phyloP scores from a whole-genome alignment of 1,140 invertebrate genomes.

The Pseudomyrmex gracilis region DNA sequence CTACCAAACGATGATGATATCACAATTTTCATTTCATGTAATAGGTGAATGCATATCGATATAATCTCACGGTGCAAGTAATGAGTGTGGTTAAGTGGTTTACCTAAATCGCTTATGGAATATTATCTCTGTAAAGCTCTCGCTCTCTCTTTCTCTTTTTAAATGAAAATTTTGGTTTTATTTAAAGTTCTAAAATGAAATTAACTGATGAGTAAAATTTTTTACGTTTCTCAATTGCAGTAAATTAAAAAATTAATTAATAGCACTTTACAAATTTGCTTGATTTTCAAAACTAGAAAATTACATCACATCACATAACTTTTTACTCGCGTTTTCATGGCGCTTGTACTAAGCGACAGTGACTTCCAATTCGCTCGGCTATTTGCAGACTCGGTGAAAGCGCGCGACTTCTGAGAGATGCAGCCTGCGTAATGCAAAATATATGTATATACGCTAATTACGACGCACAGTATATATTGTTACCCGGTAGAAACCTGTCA shows the following conservation, averaged over 20 bases:
- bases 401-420: neutral
- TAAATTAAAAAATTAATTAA: slow-evolving; percentile 20
- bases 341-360: slow-evolving; percentile 1
- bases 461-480: neutral
- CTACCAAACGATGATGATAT: neutral
- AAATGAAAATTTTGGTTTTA: too few species aligned
- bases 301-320: slow-evolving; percentile 27
- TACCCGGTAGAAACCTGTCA: slow-evolving; percentile 3
- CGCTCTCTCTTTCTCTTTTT: too few species aligned
- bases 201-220: neutral
- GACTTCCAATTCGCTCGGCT: neutral
- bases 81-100: neutral
- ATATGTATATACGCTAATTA: slow-evolving; percentile 15
- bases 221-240: neutral
- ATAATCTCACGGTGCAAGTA: neutral
- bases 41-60: slow-evolving; percentile 6
- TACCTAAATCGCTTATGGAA: neutral
- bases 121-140: too few species aligned
- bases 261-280: neutral
- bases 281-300: slow-evolving; percentile 12
- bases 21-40: neutral
- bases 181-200: slow-evolving; percentile 7
- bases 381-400: slow-evolving; percentile 1
- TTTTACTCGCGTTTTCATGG: slow-evolving; percentile 22
- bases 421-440: slow-evolving; percentile 24